phyloP scores from a whole-genome alignment of 2,797 vertebrate species.

The Limnodromus scolopaceus region DNA sequence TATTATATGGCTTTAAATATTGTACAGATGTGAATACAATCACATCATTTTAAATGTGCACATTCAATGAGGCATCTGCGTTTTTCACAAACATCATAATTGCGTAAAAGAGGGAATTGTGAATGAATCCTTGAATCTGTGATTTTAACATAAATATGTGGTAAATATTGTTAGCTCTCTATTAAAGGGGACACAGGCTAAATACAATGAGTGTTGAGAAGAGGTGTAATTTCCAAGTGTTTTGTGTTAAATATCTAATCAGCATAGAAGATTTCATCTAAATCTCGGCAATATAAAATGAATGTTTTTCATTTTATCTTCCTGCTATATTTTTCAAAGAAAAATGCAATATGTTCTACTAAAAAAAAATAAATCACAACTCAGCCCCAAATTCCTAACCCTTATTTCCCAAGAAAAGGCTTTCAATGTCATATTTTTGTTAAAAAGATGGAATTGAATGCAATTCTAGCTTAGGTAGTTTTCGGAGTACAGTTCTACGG shows the following conservation, averaged over 20 bases:
- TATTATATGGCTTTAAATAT: conserved; percentile 71
- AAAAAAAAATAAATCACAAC: neutral
- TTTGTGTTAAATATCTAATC: conserved; percentile 44
- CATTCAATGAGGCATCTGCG: conserved; percentile 35
- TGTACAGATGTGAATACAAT: conserved; percentile 63
- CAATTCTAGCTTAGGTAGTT: neutral
- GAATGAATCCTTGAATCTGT: conserved; percentile 33
- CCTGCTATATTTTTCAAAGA: neutral
- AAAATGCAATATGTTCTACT: neutral
- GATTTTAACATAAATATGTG: conserved; percentile 60
- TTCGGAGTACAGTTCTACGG: neutral
- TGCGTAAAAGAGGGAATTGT: conserved; percentile 26
- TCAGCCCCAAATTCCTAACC: neutral
- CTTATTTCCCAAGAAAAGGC: neutral
- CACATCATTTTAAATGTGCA: neutral
- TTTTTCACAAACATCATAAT: conserved; percentile 49
- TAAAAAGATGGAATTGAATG: neutral
- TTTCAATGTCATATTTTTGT: neutral
- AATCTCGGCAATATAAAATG: neutral
- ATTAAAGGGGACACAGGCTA: neutral
- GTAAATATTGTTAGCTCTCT: conserved; percentile 61
- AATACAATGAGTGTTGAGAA: conserved; percentile 27
- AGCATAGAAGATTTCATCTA: neutral
- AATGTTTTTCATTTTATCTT: neutral
- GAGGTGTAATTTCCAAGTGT: conserved; percentile 33